A percentile compares a stretch with the other conserved stretches of the same genome.
phyloP scores from a whole-genome alignment of 1,140 invertebrate species.

The Asbolus verrucosus region DNA sequence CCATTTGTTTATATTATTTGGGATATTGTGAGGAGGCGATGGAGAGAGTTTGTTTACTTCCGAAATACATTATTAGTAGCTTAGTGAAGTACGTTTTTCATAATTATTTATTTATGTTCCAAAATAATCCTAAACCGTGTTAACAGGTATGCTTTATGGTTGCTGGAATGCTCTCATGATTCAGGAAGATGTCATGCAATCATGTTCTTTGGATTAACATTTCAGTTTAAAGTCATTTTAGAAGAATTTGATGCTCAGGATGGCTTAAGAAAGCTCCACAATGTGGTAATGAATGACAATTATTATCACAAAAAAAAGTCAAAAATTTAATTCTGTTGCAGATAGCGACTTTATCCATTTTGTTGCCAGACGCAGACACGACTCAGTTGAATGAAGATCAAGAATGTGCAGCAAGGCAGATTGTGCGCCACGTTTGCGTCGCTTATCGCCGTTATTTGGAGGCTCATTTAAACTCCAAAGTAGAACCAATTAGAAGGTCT shows the following conservation, averaged over 20 bases:
- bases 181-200: constrained; percentile 95
- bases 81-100: constrained; percentile 78
- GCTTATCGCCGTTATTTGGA: constrained; percentile 94
- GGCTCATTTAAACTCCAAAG: constrained; percentile 87
- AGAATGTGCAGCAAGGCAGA: constrained; percentile 92
- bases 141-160: constrained; percentile 93
- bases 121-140: no score
- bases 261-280: constrained; percentile 91
- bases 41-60: constrained; percentile 91
- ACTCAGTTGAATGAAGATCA: constrained; percentile 86
- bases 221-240: constrained; percentile 91
- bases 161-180: constrained; percentile 95
- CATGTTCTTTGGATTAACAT: constrained; percentile 96
- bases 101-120: constrained; percentile 54
- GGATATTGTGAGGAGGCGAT: constrained; percentile 98
- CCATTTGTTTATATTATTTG: constrained; percentile 95
- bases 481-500: constrained; percentile 77
- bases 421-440: constrained; percentile 91
- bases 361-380: constrained; percentile 77
- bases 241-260: constrained; percentile 93
- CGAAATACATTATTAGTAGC: constrained; percentile 81
- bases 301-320: constrained; percentile 22
- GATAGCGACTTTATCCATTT: constrained; percentile 87
- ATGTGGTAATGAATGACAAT: constrained; percentile 82
- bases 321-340: constrained; percentile 59